Evolutionary conservation across 2,797 vertebrate species (phyloP).

Genomic region (Molossus alvarezi): DNA sequence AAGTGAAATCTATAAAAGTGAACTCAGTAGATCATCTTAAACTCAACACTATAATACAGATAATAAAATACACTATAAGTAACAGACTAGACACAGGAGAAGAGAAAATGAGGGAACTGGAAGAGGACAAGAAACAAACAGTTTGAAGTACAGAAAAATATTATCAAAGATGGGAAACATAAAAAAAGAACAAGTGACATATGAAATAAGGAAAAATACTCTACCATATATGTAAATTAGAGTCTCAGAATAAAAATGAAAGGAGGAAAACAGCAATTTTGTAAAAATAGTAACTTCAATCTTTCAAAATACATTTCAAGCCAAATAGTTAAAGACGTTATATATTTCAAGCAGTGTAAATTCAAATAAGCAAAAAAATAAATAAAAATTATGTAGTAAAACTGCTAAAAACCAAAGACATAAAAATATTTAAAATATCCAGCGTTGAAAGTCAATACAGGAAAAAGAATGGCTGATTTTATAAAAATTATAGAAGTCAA

Average conservation of each 20-base stretch:
- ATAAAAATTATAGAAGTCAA: background rate
- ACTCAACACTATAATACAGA: background rate
- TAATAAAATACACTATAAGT: background rate
- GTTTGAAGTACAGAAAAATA: background rate
- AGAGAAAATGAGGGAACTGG: background rate
- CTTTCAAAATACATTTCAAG: background rate
- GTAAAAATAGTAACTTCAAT: background rate
- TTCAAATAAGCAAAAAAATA: background rate
- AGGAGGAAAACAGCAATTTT: background rate
- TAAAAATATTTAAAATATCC: too few species aligned
- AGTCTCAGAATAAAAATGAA: slow-evolving; percentile 1
- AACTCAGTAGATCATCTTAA: background rate
- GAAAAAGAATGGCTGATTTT: too few species aligned
- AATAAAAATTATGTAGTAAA: background rate
- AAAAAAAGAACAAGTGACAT: background rate
- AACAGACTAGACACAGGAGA: background rate
- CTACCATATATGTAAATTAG: background rate
- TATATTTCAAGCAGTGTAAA: background rate
- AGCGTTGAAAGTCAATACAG: too few species aligned
- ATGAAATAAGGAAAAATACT: background rate
- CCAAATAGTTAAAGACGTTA: background rate
- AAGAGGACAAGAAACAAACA: background rate
- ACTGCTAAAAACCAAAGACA: background rate
- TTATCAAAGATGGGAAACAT: background rate
- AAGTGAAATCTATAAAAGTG: background rate